phyloP scores from a whole-genome alignment of 1,140 invertebrate species.

The Helicoverpa zea region DNA sequence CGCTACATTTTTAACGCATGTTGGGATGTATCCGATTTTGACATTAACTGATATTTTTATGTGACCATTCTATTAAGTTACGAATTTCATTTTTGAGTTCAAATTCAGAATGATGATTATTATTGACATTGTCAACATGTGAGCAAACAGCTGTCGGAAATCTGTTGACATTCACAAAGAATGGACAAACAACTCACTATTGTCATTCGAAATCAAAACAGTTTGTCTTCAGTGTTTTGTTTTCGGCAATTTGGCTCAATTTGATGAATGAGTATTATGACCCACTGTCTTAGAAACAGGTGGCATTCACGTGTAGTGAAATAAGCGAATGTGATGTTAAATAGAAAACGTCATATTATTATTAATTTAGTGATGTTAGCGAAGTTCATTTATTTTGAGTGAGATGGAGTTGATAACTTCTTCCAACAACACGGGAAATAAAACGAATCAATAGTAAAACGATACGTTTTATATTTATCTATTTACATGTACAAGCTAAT shows the following conservation, averaged over 20 bases:
- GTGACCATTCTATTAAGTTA: too few species aligned
- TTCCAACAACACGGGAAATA: slow-evolving; percentile 25
- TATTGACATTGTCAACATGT: background rate
- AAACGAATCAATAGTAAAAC: slow-evolving; percentile 42
- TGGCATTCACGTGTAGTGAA: too few species aligned
- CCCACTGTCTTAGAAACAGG: too few species aligned
- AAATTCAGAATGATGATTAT: background rate
- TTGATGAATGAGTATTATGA: background rate
- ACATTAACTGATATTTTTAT: too few species aligned
- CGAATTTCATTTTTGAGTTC: background rate
- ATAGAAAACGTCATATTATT: too few species aligned
- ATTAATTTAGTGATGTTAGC: too few species aligned
- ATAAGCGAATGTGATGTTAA: too few species aligned
- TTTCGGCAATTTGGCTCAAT: background rate
- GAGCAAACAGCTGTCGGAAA: background rate
- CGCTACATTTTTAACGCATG: too few species aligned
- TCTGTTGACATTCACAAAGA: background rate
- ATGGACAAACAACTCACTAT: background rate
- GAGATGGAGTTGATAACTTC: too few species aligned
- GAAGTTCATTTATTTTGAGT: too few species aligned
- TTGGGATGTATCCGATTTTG: too few species aligned
- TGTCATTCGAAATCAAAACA: slow-evolving; percentile 1
- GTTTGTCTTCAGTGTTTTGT: background rate
- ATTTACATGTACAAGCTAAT: slow-evolving; percentile 77
- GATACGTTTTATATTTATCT: slow-evolving; percentile 64